These are phyloP conservation scores for Barypeithes pellucidus DNA, from an alignment of 2,888 invertebrate genomes.

Conservation along the genomic window DNA sequence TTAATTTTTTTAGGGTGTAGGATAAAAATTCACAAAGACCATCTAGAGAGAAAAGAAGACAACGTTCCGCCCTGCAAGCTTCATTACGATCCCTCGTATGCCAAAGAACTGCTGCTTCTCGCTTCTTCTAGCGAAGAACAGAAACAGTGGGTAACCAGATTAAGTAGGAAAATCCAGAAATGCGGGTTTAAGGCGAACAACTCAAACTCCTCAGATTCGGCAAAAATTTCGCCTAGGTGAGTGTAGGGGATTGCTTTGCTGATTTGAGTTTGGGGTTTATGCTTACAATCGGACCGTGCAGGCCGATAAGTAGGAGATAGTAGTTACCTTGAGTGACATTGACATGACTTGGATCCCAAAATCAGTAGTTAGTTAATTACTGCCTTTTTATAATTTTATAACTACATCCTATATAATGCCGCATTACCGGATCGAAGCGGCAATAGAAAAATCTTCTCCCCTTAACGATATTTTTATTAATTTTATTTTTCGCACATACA, in stretches of 20 bases:
- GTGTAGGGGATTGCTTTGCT: constrained; percentile 54
- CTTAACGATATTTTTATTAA: too few relatives aligned
- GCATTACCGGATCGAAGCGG: background rate
- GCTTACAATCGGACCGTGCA: background rate
- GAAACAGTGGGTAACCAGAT: constrained; percentile 92
- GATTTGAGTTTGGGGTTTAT: constrained; percentile 8
- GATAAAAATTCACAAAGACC: constrained; percentile 98
- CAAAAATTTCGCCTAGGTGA: constrained; percentile 86
- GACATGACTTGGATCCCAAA: background rate
- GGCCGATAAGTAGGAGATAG: background rate
- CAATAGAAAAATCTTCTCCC: too few relatives aligned
- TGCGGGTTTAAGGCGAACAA: constrained; percentile 92
- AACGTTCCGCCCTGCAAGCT: constrained; percentile 96
- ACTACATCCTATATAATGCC: background rate
- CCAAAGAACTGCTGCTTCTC: constrained; percentile 93
- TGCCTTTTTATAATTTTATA: background rate
- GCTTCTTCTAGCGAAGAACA: constrained; percentile 91
- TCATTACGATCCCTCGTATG: constrained; percentile 93
- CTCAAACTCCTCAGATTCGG: constrained; percentile 76
- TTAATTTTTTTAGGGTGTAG: constrained; percentile 82
- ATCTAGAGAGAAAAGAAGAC: constrained; percentile 88
- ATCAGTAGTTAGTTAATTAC: background rate
- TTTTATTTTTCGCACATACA: too few relatives aligned
- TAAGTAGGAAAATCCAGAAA: constrained; percentile 94
- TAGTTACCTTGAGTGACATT: constrained; percentile 10